Conservation (phyloP, 2,113 vertebrate species). For the Xiphias gladius region DNA sequence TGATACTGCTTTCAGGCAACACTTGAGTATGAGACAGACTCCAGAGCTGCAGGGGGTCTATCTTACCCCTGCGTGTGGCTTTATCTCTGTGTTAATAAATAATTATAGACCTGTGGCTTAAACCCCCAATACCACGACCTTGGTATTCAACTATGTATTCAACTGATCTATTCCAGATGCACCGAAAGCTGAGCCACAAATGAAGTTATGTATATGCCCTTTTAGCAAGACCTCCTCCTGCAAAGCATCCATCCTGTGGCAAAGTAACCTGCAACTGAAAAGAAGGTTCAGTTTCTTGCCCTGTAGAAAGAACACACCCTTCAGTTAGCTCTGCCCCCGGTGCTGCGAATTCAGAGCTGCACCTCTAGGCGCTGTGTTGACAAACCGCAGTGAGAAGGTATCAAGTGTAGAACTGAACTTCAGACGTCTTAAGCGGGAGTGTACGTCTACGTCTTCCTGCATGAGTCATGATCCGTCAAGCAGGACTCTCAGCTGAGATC, state of each 20-base stretch:
- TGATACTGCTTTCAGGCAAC: not conserved
- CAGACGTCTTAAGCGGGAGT: not conserved
- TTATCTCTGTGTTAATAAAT: constrained; percentile 46
- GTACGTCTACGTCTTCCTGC: constrained; percentile 5
- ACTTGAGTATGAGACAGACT: not conserved
- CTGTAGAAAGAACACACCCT: constrained; percentile 35
- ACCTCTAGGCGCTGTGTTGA: not conserved
- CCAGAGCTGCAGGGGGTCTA: not conserved
- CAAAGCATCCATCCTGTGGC: not conserved
- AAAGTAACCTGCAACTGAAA: not conserved
- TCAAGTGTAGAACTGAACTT: constrained; percentile 15
- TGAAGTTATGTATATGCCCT: not conserved
- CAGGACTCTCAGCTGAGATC: constrained; percentile 41
- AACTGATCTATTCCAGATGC: not conserved
- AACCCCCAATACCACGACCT: constrained; percentile 11
- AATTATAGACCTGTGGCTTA: constrained; percentile 12
- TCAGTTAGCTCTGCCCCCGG: too few species aligned
- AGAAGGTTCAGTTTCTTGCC: not conserved
- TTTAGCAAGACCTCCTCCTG: not conserved
- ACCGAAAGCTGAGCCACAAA: constrained; percentile 1
- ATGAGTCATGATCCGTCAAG: constrained; percentile 55
- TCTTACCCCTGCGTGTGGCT: not conserved
- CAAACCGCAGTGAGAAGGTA: constrained; percentile 32
- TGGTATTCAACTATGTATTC: not conserved
- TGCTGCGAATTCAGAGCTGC: not conserved